Evolutionary conservation across 2,113 vertebrate genomes (phyloP), one percentile per base, ranked within the genome.

Genomic region (Sinocyclocheilus maitianheensis): DNA sequence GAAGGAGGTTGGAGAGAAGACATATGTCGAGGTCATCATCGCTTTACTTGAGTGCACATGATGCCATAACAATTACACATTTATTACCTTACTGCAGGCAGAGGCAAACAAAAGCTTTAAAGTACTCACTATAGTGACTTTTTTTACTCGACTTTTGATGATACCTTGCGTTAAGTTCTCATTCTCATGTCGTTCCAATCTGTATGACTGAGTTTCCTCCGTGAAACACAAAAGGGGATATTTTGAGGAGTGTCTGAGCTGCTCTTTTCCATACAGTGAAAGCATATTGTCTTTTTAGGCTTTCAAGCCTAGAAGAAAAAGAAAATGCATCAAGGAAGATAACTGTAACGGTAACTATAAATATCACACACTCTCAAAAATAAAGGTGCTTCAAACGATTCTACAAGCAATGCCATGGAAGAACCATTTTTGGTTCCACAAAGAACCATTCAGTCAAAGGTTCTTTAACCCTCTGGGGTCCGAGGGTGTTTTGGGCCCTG

Each of bases 31-130:
- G 85, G 58, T 76, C 48, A 34, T 55, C 55, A 53, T 34, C 14
- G 14, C 74, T 78, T 46, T 75, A 46, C 53, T 65, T 75, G 46
- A 81, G 60, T 51, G 58, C 81, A 84, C 71, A 85, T 80, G 72
- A 88, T 86, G 77, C 30, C 5, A 2, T 65, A 67, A 86, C 74
- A 40, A 83, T 88, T 67, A 83, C 79, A 88, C 77, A 80, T 83
- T 80, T 74, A 86, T 88, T 81, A 26, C n/a, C 24, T 22, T 20
- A 81, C 37, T 11, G 2, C n/a, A 26, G 3, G 40, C 22, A 3
- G 40, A 67, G 60, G 40, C 40, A 67, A 67, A 81, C 79, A 48
- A 81, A 81, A 48, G 7, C 78, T 26, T 81, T 81, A 18, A 24
- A 81, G 37, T 48, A 20, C 37, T 79, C 1, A 2, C 12, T 13